Base-by-base conservation (phyloP, 1,140 invertebrate species). In the Holotrichia oblita region DNA sequence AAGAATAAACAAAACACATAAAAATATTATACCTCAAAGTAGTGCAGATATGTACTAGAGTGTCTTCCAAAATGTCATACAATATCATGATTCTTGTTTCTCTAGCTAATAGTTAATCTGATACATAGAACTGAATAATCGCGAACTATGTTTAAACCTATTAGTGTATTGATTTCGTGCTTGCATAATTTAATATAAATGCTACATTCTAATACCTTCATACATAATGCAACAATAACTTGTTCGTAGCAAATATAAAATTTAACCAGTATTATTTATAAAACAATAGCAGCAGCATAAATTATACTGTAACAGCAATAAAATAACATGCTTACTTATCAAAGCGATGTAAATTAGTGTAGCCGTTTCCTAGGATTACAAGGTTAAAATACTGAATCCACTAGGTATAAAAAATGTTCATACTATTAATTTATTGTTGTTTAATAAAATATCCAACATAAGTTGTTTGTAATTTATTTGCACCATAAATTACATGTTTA, bases 341-440 rank as follows among this genome's bases (percentile, higher is more conserved):
- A 17, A 3, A n/a, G 48, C 17, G 14, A 55, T 55, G 48, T 55
- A 55, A 55, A 55, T 55, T 17, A n/a, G 14, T n/a, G 17, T 55
- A 55, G 48, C 48, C 10, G 48, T 55, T 55, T 55, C 17, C 48
- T 55, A 14, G 6, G 14, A 17, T 55, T 55, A 55, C 48, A 55
- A 55, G 48, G 48, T 55, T 55, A 17, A n/a, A 12, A 55, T 55
- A 55, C 10, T 55, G 48, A 55, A 55, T 12, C 48, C 17, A 55
- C 3, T 55, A 55, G 14, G 14, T 4, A 55, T 4, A 55, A 55
- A 55, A 55, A n/a, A n/a, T 55, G 17, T 55, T 17, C 10, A 55
- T n/a, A 55, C 48, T 55, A 55, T 55, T 55, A 55, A 55, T 55
- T 55, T 55, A 55, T 55, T 55, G 48, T 55, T 55, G 14, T 55